Conservation (phyloP, 2,113 vertebrate genomes). For the Uria lomvia region DNA sequence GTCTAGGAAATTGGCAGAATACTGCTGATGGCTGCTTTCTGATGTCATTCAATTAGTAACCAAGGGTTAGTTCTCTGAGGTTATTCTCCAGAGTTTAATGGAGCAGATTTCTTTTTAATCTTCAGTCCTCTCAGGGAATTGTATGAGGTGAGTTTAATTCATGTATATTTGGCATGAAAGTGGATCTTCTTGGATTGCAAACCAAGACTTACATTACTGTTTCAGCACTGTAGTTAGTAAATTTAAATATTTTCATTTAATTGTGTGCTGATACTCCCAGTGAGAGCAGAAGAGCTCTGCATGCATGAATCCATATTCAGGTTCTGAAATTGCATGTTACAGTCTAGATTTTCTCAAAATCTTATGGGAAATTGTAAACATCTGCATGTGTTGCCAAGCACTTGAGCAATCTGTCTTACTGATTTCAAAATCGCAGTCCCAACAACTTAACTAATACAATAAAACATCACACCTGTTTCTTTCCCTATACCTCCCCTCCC, state of each 20-base stretch:
- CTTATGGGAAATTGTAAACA: neutral
- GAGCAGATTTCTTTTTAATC: neutral
- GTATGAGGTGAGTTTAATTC: neutral
- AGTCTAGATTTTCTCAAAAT: neutral
- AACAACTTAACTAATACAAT: neutral
- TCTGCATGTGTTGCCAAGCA: neutral
- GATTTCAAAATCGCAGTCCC: neutral
- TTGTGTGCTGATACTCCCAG: neutral
- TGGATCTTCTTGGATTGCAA: neutral
- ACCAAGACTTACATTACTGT: neutral
- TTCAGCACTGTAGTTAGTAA: neutral
- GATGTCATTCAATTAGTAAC: conserved; percentile 11
- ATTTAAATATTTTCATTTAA: neutral
- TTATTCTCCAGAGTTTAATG: neutral
- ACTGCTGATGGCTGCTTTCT: neutral
- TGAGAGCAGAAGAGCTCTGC: neutral
- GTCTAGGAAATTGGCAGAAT: neutral
- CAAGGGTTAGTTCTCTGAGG: neutral
- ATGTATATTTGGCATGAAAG: neutral
- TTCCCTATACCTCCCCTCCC: neutral
- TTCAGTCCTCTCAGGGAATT: neutral
- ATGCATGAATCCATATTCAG: neutral
- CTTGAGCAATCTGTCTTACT: neutral
- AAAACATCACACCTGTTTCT: neutral
- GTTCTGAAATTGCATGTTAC: neutral